Base-by-base conservation (phyloP, 2,797 vertebrate genomes). In the Pseudochirops corinnae region DNA sequence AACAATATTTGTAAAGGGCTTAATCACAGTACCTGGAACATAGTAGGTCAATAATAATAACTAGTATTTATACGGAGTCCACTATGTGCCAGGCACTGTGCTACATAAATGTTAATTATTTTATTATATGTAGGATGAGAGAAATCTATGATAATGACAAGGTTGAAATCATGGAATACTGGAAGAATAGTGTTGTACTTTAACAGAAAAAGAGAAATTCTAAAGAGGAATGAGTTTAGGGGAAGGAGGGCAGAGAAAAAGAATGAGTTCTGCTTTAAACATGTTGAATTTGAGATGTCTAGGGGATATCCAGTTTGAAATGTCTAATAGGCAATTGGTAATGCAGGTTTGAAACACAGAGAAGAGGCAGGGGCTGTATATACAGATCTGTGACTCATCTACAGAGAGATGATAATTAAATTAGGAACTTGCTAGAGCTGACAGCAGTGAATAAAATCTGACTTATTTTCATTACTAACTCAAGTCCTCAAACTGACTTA, bases 401-500 rank as follows among this genome's bases (percentile, higher is more conserved):
- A 21, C 67, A 74, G n/a, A 74, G 33, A 21, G n/a, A 74, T 39
- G 33, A 74, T 39, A 67, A n/a, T n/a, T 67, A 74, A 74, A 74
- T 74, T 74, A 97, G 90, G 96, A 95, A 97, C 92, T 93, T 93
- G 96, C 91, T 95, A 67, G 94, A 16, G 56, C 62, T 93, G 97
- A 97, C 29, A 94, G 91, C 91, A 91, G 96, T 74, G 94, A 94
- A 96, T 96, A 97, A 97, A 96, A 96, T 60, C 90, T 96, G 94
- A 96, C 62, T 55, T 94, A 87, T 92, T 97, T 97, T 97, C 93
- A 96, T 93, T 97, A 97, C 91, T 57, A 97, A 95, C 74, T 29
- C 57, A 97, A 95, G 93, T 39, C 97, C 93, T 96, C 94, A 96
- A 97, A 96, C 12, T 96, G 74, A 93, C 93, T 97, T 97, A 90